phyloP scores from a whole-genome alignment of 2,113 vertebrate genomes.

The Periophthalmus modestus region DNA sequence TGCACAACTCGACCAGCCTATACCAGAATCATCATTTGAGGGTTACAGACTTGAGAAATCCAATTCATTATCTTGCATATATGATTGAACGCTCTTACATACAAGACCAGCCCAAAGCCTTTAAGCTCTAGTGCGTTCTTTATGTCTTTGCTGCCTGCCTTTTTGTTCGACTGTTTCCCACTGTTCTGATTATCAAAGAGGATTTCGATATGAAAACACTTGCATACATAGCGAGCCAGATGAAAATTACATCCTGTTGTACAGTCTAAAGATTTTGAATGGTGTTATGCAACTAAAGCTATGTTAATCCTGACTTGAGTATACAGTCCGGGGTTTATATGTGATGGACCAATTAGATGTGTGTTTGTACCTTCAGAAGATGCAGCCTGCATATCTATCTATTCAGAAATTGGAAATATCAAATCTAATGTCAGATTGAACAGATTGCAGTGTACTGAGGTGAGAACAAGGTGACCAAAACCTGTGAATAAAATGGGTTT shows the following conservation, averaged over 20 bases:
- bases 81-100: not conserved
- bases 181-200: constrained; percentile 35
- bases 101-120: not conserved
- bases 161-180: constrained; percentile 6
- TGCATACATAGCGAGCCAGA: constrained; percentile 31
- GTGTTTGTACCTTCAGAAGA: constrained; percentile 23
- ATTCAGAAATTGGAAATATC: not conserved
- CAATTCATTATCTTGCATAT: not conserved
- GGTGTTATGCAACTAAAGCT: constrained; percentile 30
- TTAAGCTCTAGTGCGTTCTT: constrained; percentile 6
- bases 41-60: not conserved
- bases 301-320: constrained; percentile 23
- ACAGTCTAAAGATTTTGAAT: constrained; percentile 15
- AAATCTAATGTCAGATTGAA: not conserved
- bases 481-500: not conserved
- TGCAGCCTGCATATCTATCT: not conserved
- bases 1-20: too few relatives aligned
- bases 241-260: constrained; percentile 38
- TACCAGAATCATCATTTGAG: not conserved
- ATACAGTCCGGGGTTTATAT: constrained; percentile 24
- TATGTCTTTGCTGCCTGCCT: not conserved
- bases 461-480: not conserved
- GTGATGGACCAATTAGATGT: constrained; percentile 45
- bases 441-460: not conserved
- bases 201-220: constrained; percentile 46